Evolutionary conservation across 2,888 invertebrate species (phyloP).

Genomic region (Epistrophe eligans): DNA sequence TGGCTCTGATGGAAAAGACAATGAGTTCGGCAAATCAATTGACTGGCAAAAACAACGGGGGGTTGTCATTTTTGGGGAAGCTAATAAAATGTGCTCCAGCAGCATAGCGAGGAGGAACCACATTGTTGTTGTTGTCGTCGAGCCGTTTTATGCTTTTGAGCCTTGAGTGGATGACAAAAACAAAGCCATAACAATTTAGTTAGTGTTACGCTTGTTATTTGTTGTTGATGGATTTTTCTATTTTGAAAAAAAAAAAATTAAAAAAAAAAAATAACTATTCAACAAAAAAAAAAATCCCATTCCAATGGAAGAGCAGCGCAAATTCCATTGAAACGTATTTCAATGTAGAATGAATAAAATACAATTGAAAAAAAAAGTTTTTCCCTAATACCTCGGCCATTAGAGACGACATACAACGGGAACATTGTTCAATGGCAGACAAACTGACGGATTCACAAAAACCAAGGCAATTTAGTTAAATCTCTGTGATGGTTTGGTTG

Average conservation of each 20-base stretch:
- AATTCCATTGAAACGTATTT: conserved; percentile 26
- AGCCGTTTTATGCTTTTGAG: conserved; percentile 51
- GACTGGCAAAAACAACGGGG: conserved; percentile 57
- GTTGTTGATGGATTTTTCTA: conserved; percentile 26
- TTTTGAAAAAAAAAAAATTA: not conserved
- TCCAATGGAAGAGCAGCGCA: not conserved
- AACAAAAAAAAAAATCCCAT: not conserved
- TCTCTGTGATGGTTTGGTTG: not conserved
- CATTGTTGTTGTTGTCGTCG: not conserved
- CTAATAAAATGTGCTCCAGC: conserved; percentile 29
- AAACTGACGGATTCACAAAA: conserved; percentile 56
- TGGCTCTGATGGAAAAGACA: conserved; percentile 36
- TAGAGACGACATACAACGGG: conserved; percentile 10
- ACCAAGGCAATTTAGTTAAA: conserved; percentile 38
- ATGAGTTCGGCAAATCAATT: conserved; percentile 62
- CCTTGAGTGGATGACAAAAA: conserved; percentile 60
- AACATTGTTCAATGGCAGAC: conserved; percentile 59
- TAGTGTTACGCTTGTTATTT: conserved; percentile 56
- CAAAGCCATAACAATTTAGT: conserved; percentile 72
- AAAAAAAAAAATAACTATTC: too few species aligned
- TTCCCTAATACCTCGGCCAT: conserved; percentile 64
- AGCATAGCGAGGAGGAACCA: conserved; percentile 14
- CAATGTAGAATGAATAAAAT: conserved; percentile 17
- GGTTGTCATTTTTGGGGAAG: not conserved
- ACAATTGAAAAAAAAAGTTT: conserved; percentile 46